Evolutionary conservation across 2,113 vertebrate species (phyloP).

Genomic region (Anhinga rufa): DNA sequence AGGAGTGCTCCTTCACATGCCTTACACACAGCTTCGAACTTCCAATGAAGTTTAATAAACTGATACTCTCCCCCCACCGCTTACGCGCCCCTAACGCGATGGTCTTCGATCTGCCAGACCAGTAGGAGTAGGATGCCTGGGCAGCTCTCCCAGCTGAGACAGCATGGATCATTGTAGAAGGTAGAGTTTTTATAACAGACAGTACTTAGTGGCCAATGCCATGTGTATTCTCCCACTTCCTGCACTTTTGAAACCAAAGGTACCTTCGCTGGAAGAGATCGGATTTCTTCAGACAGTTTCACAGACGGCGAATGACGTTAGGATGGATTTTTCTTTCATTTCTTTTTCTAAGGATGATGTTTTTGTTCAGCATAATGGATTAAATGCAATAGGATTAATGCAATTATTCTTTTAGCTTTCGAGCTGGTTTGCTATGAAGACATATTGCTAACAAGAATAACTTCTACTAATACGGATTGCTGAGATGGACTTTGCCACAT

Average conservation of each 20-base stretch:
- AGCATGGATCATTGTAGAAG: neutral
- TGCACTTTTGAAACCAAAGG: conserved; percentile 74
- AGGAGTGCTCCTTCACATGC: conserved; percentile 66
- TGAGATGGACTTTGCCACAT: neutral
- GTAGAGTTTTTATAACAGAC: neutral
- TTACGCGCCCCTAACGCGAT: neutral
- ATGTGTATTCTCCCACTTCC: conserved; percentile 46
- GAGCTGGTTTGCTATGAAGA: neutral
- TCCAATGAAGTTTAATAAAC: conserved; percentile 31
- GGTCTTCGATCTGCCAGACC: neutral
- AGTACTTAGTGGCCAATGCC: neutral
- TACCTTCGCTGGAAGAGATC: conserved; percentile 44
- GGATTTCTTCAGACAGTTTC: neutral
- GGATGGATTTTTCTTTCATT: neutral
- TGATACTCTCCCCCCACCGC: neutral
- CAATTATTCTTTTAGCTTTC: neutral
- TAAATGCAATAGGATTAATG: neutral
- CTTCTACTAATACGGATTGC: neutral
- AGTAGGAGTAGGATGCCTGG: neutral
- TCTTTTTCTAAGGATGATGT: neutral
- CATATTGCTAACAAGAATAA: neutral
- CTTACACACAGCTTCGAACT: conserved; percentile 70
- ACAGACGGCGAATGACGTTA: neutral
- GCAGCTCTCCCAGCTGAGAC: conserved; percentile 19
- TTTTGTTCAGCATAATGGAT: neutral